A percentile compares a stretch with the other conserved stretches of the same genome.
Evolutionary conservation across 2,797 vertebrate species (phyloP).

Genomic region (Liasis olivaceus): DNA sequence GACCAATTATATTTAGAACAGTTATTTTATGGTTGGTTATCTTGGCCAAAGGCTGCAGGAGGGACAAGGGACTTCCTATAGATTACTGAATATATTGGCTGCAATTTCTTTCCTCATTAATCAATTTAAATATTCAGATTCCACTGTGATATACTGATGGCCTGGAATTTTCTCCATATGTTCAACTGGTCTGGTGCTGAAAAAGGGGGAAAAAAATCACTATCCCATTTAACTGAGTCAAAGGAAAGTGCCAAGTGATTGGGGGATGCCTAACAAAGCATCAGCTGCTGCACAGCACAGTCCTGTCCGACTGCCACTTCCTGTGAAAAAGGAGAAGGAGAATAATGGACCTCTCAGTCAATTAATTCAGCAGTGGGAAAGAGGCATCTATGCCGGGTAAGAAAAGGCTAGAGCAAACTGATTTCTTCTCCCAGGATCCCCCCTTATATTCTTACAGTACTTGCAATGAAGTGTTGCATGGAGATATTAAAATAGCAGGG

Average conservation of each 20-base stretch:
- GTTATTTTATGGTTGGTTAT: neutral
- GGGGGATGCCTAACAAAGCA: conserved; percentile 43
- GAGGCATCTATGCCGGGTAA: neutral
- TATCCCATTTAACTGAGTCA: conserved; percentile 35
- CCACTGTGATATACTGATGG: conserved; percentile 35
- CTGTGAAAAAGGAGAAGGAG: neutral
- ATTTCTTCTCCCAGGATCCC: neutral
- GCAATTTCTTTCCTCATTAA: conserved; percentile 54
- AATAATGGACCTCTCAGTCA: neutral
- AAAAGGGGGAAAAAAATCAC: conserved; percentile 41
- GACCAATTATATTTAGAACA: neutral
- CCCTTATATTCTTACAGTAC: neutral
- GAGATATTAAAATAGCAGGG: neutral
- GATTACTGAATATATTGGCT: conserved; percentile 45
- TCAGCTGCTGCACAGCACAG: neutral
- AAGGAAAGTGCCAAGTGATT: conserved; percentile 35
- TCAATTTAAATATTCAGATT: conserved; percentile 50
- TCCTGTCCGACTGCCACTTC: neutral
- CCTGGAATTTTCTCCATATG: conserved; percentile 56
- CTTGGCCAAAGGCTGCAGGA: conserved; percentile 34
- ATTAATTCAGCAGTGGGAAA: neutral
- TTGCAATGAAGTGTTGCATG: neutral
- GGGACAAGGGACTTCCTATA: conserved; percentile 22
- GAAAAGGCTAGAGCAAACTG: neutral
- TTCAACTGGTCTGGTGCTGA: conserved; percentile 50